phyloP scores from a whole-genome alignment of 2,797 vertebrate genomes.

The Malacoraja senta region DNA sequence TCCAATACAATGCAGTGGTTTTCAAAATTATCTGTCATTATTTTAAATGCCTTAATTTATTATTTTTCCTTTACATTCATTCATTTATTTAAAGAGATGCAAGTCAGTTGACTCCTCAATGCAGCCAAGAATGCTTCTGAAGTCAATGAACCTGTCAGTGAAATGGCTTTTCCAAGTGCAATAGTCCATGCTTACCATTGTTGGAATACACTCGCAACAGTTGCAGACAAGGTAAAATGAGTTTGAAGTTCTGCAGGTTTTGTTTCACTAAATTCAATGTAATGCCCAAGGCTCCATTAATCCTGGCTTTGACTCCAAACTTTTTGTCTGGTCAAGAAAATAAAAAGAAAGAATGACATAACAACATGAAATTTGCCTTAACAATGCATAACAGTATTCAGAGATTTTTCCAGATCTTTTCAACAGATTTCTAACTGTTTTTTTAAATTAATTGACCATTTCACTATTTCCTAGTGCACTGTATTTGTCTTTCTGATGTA shows the following conservation, averaged over 20 bases:
- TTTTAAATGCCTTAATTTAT: neutral
- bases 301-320: constrained; percentile 87
- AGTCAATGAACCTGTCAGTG: constrained; percentile 4
- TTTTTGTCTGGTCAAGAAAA: constrained; percentile 76
- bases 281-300: constrained; percentile 79
- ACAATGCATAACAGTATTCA: neutral
- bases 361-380: neutral
- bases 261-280: constrained; percentile 81
- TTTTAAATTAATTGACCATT: neutral
- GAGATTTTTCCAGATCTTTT: neutral
- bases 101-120: neutral
- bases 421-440: neutral
- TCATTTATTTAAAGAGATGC: neutral
- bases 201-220: constrained; percentile 82
- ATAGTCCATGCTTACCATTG: constrained; percentile 75
- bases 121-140: neutral
- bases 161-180: neutral
- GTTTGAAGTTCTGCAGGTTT: constrained; percentile 78
- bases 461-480: neutral
- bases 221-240: constrained; percentile 88
- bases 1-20: neutral
- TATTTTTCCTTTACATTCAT: neutral
- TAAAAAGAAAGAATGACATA: constrained; percentile 36
- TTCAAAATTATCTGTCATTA: neutral
- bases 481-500: too few relatives aligned